Evolutionary conservation across 2,888 invertebrate genomes (phyloP).

Genomic region (Tenthredo notha): DNA sequence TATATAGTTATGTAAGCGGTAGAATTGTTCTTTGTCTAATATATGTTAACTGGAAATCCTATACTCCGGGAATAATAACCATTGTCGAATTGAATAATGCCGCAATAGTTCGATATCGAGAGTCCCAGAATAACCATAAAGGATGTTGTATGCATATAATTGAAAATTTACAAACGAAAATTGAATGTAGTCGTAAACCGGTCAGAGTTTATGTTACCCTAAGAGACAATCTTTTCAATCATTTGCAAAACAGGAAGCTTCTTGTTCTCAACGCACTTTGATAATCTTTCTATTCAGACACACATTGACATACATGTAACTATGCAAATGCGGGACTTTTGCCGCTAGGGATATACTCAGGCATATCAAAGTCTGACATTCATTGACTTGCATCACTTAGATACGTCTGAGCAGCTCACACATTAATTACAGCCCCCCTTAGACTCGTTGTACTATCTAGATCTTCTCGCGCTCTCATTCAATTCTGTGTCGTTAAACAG

Average conservation of each 20-base stretch:
- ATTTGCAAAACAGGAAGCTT: background rate
- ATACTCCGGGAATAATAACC: background rate
- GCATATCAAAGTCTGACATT: slow-evolving; percentile 8
- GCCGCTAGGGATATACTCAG: background rate
- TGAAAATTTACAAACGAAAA: background rate
- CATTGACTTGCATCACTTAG: slow-evolving; percentile 27
- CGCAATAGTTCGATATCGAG: background rate
- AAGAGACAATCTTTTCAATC: slow-evolving; percentile 2
- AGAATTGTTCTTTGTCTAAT: background rate
- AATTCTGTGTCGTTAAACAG: background rate
- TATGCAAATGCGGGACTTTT: background rate
- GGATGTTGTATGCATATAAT: background rate
- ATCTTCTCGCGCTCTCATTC: background rate
- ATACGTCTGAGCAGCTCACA: slow-evolving; percentile 6
- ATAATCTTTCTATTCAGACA: background rate
- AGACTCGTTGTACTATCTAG: background rate
- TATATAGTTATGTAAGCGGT: background rate
- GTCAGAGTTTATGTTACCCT: background rate
- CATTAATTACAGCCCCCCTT: slow-evolving; percentile 2
- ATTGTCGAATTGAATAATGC: background rate
- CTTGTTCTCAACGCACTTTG: background rate
- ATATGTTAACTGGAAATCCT: background rate
- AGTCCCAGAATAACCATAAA: background rate
- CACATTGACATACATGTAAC: background rate
- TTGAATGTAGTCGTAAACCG: background rate